Conservation (phyloP, 35 echinoderm and acorn worm species). For the Nesometra sesokonis region DNA sequence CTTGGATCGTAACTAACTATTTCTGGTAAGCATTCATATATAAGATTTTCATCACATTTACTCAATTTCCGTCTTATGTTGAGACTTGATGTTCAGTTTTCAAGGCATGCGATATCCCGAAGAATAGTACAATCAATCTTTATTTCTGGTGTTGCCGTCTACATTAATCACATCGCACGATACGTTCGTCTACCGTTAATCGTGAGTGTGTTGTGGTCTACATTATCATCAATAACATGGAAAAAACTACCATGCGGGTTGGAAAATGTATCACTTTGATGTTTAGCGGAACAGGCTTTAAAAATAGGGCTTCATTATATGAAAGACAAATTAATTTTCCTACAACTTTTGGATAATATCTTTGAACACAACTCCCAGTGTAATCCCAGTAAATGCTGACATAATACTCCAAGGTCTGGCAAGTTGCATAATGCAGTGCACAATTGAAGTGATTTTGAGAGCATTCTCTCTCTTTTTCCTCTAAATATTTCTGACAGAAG, state of each 20-base stretch:
- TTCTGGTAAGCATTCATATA: not conserved
- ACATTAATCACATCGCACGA: conserved; percentile 9
- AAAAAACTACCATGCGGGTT: not conserved
- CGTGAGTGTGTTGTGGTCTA: conserved; percentile 19
- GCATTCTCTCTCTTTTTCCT: not conserved
- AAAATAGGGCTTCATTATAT: too few relatives aligned
- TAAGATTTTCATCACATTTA: conserved; percentile 4
- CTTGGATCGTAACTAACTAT: not conserved
- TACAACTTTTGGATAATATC: too few relatives aligned
- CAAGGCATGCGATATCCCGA: not conserved
- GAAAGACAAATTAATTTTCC: too few relatives aligned
- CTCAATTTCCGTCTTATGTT: not conserved
- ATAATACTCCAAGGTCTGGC: not conserved
- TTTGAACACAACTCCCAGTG: too few relatives aligned
- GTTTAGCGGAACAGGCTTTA: not conserved
- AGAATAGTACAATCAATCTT: not conserved
- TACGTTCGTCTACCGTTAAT: not conserved
- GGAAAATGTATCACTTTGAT: not conserved
- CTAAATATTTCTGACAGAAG: conserved; percentile 4
- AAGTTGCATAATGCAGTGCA: not conserved
- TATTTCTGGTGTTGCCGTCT: not conserved
- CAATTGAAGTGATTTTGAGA: conserved; percentile 2
- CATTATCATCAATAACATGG: conserved; percentile 16
- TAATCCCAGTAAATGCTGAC: too few relatives aligned
- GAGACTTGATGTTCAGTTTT: not conserved